Evolutionary conservation across 2,797 vertebrate genomes (phyloP).

Genomic region (Morelia viridis): DNA sequence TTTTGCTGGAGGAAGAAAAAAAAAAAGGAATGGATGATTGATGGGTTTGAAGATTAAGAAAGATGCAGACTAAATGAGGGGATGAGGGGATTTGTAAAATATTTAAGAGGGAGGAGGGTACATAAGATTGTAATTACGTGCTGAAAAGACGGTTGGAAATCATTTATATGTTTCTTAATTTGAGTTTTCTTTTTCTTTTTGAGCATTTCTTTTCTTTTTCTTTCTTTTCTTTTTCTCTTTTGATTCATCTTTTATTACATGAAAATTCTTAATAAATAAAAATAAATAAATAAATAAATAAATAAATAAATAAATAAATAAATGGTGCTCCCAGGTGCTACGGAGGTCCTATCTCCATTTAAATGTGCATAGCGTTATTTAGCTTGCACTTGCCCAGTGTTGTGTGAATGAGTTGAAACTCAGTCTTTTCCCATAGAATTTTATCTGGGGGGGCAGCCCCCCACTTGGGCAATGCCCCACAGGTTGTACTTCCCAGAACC

Average conservation of each 20-base stretch:
- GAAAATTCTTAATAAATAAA: background rate
- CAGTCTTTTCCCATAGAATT: no score
- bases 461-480: no score
- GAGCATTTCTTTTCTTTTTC: background rate
- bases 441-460: no score
- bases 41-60: background rate
- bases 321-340: no score
- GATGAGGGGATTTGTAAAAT: background rate
- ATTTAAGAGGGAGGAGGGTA: background rate
- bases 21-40: background rate
- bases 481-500: no score
- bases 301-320: no score
- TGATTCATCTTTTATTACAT: background rate
- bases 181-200: background rate
- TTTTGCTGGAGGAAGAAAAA: background rate
- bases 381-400: no score
- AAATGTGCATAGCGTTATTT: no score
- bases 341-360: no score
- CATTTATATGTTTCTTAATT: background rate
- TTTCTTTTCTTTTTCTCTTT: background rate
- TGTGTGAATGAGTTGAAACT: no score
- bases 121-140: background rate
- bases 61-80: background rate
- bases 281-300: no score
- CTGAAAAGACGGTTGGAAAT: background rate